Evolutionary conservation across 1,140 invertebrate genomes (phyloP), one percentile per base, ranked within the genome.

Genomic region (Drosophila ohnishii): DNA sequence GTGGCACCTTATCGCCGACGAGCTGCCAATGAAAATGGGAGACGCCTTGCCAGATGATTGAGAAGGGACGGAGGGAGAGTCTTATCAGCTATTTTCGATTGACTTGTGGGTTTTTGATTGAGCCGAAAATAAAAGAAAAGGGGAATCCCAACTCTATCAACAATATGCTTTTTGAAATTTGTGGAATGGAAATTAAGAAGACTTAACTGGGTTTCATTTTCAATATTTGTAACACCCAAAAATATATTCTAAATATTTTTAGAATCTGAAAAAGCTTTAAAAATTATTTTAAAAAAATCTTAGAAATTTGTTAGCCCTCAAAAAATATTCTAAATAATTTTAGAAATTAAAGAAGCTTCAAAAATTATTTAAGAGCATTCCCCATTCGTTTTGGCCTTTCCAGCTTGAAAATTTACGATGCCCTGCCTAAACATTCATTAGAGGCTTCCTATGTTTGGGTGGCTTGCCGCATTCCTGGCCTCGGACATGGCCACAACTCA

Each of bases 391-490:
- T 14, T 44, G 32, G 11, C 63, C 30, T 42, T 57, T 30, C 40
- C 63, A 50, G 65, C n/a, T 47, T 55, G 11, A 45, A 45, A 59
- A 86, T 86, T 86, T 86, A 88, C 67, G 84, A 66, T 57, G 55
- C 30, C 48, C 42, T 70, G 63, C 51, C 72, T 55, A 80, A 61
- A 70, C 83, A 88, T 88, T 87, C 84, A 87, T 87, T 87, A 88
- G 80, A 71, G 37, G 72, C 84, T 82, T 86, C 79, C 84, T 88
- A 74, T 79, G 82, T 87, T 86, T 86, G 83, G 78, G 75, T 86
- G 82, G 83, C 69, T 78, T 60, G 69, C 61, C 78, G 63, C 80
- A 87, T 84, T 87, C 83, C 84, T 58, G 9, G 67, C 72, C 84
- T 65, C 55, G 73, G 80, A 82, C 80, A 88, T 78, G 80, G 72